Base-by-base conservation (phyloP, 2,797 vertebrate species). In the Anas capensis region DNA sequence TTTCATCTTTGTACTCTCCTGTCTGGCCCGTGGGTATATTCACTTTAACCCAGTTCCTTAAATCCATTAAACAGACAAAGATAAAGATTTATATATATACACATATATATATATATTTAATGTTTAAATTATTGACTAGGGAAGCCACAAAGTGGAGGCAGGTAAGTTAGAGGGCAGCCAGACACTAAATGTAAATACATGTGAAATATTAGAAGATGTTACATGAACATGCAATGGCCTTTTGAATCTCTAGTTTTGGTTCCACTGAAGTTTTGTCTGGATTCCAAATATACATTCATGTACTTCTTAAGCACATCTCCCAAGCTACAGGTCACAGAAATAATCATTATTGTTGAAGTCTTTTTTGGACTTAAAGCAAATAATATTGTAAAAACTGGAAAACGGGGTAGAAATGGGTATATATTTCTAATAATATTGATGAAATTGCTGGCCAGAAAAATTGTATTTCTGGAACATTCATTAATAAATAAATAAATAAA, bases 251-350 rank as follows among this genome's bases (percentile, higher is more conserved):
- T 96, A 76, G 44, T 31, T 96, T 62, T 86, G 21, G 60, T 77
- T 88, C 82, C 71, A 83, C 72, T 92, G 82, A 95, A 82, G 61
- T 94, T 95, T 97, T 91, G 19, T 81, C 57, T 91, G 46, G n/a
- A 11, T 31, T 97, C 80, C 77, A 96, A 78, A 88, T 90, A 82
- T 29, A 86, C 15, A 33, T 57, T 69, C 58, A 10, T 57, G 36
- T 48, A 65, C 66, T 69, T 36, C 26, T 49, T 82, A 83, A 87
- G 29, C 11, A 29, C 71, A 27, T 95, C 64, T 85, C 11, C 80
- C 75, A 78, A 94, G 82, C 83, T 84, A 88, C 69, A 92, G 76
- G 90, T 92, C 84, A 80, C 76, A 79, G 46, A 70, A 94, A 90
- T 69, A 88, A 84, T 71, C 80, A 76, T 84, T 88, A 65, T 75